phyloP scores from a whole-genome alignment of 2,113 vertebrate species.

The Chaetorhynchus papuensis region DNA sequence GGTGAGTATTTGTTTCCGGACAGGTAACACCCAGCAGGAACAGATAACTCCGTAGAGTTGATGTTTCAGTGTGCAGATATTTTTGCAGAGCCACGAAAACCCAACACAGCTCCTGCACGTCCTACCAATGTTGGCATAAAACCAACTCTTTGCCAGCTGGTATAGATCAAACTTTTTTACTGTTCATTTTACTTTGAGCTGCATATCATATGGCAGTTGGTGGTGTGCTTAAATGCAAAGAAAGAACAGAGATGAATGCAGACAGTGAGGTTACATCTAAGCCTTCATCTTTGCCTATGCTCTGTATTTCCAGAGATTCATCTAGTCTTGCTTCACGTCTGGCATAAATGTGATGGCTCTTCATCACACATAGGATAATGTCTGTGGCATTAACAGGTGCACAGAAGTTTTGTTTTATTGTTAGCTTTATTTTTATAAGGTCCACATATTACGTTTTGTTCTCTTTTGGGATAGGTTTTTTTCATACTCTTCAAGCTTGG shows the following conservation, averaged over 20 bases:
- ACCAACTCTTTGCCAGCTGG: not conserved
- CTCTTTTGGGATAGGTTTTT: not conserved
- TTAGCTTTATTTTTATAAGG: not conserved
- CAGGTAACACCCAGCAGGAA: slow-evolving; percentile 41
- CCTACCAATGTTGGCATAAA: not conserved
- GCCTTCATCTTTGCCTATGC: not conserved
- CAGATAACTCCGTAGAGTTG: not conserved
- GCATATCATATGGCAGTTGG: not conserved
- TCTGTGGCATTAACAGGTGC: not conserved
- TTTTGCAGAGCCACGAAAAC: not conserved
- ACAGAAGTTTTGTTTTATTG: not conserved
- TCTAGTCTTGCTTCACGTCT: not conserved
- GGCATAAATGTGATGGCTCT: not conserved
- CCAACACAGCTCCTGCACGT: not conserved
- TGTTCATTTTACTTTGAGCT: not conserved
- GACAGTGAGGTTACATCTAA: not conserved
- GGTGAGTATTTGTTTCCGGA: slow-evolving; percentile 10
- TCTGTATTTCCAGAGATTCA: not conserved
- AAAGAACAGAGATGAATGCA: not conserved
- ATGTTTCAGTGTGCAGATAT: not conserved
- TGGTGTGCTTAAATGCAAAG: not conserved
- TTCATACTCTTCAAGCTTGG: not conserved
- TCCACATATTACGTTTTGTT: not conserved
- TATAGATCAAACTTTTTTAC: not conserved
- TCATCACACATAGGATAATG: not conserved